Percentiles rank a stretch among this genome's conserved stretches.
Conservation (phyloP, 2,888 invertebrate genomes). For the Hirtodrosophila alboralis region DNA sequence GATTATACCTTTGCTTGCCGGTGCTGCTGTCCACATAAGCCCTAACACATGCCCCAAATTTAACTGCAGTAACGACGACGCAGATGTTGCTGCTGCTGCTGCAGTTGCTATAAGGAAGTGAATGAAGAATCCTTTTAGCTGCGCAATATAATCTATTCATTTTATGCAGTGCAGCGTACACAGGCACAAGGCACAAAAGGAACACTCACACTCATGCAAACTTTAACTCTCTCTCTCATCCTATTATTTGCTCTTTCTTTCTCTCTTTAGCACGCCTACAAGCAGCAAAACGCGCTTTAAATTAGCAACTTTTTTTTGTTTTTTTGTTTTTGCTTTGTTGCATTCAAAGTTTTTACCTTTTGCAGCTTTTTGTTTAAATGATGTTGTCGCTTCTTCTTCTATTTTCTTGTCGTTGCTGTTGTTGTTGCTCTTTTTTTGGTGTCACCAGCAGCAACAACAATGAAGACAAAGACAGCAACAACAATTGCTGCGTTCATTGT, state of each 20-base stretch:
- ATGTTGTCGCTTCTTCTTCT: constrained; percentile 40
- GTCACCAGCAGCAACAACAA: constrained; percentile 45
- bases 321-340: constrained; percentile 24
- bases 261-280: constrained; percentile 29
- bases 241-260: constrained; percentile 1
- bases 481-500: constrained; percentile 61
- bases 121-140: constrained; percentile 72
- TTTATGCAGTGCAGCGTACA: constrained; percentile 70
- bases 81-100: constrained; percentile 59
- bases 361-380: constrained; percentile 62
- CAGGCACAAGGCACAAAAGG: constrained; percentile 32
- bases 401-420: constrained; percentile 23
- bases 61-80: constrained; percentile 45
- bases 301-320: constrained; percentile 66
- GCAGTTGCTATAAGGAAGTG: constrained; percentile 57
- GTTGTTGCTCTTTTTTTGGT: constrained; percentile 46
- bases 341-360: constrained; percentile 29
- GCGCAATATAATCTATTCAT: constrained; percentile 74
- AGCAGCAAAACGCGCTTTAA: constrained; percentile 54
- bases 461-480: constrained; percentile 34
- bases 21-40: background rate
- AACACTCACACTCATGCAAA: constrained; percentile 1
- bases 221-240: constrained; percentile 1
- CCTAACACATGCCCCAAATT: constrained; percentile 60
- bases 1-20: background rate